Evolutionary conservation across 2,888 invertebrate species (phyloP).

Genomic region (Notodonta dromedarius): DNA sequence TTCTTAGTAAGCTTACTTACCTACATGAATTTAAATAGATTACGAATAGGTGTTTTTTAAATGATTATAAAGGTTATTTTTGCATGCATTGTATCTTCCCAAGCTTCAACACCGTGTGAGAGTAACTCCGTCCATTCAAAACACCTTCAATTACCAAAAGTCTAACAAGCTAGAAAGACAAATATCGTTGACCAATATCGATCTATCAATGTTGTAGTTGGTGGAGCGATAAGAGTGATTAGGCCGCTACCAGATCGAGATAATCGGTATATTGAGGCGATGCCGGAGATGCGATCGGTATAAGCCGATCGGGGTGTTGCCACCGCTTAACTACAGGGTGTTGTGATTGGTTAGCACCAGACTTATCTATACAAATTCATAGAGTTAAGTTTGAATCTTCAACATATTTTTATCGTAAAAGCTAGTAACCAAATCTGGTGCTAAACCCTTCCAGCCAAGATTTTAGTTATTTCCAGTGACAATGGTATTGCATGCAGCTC

Average conservation of each 20-base stretch:
- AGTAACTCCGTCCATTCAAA: neutral
- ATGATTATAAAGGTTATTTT: too few relatives aligned
- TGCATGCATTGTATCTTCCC: too few relatives aligned
- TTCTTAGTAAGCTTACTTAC: conserved; percentile 34
- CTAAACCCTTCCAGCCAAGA: too few relatives aligned
- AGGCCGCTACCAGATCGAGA: conserved; percentile 64
- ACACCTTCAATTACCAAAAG: conserved; percentile 36
- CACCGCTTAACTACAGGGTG: conserved; percentile 59
- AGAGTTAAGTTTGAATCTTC: too few relatives aligned
- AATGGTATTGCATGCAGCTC: too few relatives aligned
- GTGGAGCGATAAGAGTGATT: conserved; percentile 65
- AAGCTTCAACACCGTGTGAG: neutral
- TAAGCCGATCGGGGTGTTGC: conserved; percentile 53
- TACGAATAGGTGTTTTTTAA: too few relatives aligned
- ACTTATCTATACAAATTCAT: too few relatives aligned
- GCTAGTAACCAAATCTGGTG: too few relatives aligned
- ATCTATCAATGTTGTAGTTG: conserved; percentile 69
- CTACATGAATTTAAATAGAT: too few relatives aligned
- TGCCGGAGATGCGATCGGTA: conserved; percentile 54
- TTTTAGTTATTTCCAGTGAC: too few relatives aligned
- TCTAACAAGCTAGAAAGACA: conserved; percentile 31
- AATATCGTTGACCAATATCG: conserved; percentile 37
- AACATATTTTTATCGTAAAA: too few relatives aligned
- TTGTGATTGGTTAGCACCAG: conserved; percentile 6
- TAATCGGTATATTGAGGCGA: conserved; percentile 52